Percentiles rank a stretch among this genome's conserved stretches.
Evolutionary conservation across 2,888 invertebrate species (phyloP).

Genomic region (Agonopterix arenella): DNA sequence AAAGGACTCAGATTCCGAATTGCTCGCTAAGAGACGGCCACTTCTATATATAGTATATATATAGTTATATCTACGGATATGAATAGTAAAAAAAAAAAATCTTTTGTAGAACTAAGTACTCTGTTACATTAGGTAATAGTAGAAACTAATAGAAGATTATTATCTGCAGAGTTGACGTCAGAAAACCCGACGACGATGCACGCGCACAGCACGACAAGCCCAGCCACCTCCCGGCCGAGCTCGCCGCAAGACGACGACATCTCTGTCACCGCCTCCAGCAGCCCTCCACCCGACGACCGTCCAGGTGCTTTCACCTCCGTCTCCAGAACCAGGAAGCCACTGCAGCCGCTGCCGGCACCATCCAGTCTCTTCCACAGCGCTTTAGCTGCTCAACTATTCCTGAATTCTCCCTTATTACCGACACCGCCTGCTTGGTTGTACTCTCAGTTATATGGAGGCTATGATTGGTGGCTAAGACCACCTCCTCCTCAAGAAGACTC

Average conservation of each 20-base stretch:
- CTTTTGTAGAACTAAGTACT: too few relatives aligned
- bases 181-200: constrained; percentile 67
- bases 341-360: constrained; percentile 63
- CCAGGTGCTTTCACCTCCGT: constrained; percentile 76
- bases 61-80: too few relatives aligned
- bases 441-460: constrained; percentile 84
- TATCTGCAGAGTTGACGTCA: constrained; percentile 51
- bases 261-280: constrained; percentile 78
- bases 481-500: constrained; percentile 61
- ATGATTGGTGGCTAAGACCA: constrained; percentile 82
- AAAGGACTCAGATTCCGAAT: too few relatives aligned
- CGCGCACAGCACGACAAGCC: constrained; percentile 84
- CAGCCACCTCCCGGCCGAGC: constrained; percentile 78
- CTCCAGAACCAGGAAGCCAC: constrained; percentile 56
- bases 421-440: constrained; percentile 88
- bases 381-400: constrained; percentile 82
- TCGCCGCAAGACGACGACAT: constrained; percentile 79
- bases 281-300: constrained; percentile 70
- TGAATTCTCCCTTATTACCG: constrained; percentile 84
- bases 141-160: neutral
- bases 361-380: constrained; percentile 70
- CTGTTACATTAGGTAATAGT: neutral
- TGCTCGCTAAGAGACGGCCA: too few relatives aligned
- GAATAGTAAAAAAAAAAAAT: too few relatives aligned
- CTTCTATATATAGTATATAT: too few relatives aligned